Evolutionary conservation across 1,140 invertebrate species (phyloP), one percentile per base, ranked within the genome.

Genomic region (Homarus americanus): DNA sequence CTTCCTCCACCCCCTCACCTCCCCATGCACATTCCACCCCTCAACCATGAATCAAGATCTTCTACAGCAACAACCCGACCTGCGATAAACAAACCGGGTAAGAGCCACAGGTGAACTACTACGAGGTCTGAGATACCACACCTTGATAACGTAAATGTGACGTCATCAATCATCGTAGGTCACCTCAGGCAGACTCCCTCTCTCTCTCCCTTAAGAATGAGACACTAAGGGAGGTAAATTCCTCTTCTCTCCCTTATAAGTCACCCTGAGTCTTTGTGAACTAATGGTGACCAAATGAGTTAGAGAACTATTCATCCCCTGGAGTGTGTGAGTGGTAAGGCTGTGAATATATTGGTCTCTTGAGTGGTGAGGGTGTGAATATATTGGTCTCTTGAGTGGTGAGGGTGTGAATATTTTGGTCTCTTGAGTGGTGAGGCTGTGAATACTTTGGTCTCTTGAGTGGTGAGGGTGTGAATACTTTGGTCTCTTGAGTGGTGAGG

Each of bases 251-350:
- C 12, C 72, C 53, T 41, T 40, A 44, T 78, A 75, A 79, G 66
- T 63, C 53, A 63, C 75, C 38, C 53, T 78, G 44, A 87, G 58
- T 49, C 85, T 79, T 87, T 87, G 85, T 87, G 24, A 87, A 41
- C 34, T 79, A 79, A 80, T 87, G 76, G 76, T 7, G 58, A 24
- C 53, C 15, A 87, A 80, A 87, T 87, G 53, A 80, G 40, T 36
- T n/a, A n/a, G n/a, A 44, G 72, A 75, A 40, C 75, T 38, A 79
- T 87, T 87, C 85, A 40, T 34, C 38, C 44, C 44, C 5, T 79
- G 75, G 66, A 40, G 34, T 10, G 15, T 32, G 34, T 66, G 76
- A 40, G 75, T 40, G n/a, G n/a, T 17, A 12, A 83, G 20, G 53
- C 63, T 24, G 38, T 12, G 34, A 69, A 41, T 69, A 69, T 83